Evolutionary conservation across 2,113 vertebrate species (phyloP).

Genomic region (Coturnix japonica): DNA sequence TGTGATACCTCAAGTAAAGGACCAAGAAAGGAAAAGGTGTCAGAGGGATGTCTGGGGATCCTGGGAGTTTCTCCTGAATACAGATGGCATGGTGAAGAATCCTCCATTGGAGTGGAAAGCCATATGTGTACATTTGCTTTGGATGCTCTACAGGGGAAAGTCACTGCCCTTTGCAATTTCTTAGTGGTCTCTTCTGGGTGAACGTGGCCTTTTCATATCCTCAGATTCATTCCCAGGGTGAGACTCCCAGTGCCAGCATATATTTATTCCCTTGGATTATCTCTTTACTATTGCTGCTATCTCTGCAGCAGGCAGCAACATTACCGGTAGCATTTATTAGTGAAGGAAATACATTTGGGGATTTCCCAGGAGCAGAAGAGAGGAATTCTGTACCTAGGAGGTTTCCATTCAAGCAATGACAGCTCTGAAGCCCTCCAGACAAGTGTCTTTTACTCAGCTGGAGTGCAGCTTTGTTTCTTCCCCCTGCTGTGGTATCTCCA

Average conservation of each 20-base stretch:
- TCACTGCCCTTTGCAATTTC: not conserved
- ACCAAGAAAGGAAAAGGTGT: rapidly evolving
- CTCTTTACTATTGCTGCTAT: not conserved
- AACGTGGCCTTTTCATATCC: rapidly evolving
- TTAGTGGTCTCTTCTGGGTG: not conserved
- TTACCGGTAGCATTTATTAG: not conserved
- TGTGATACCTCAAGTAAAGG: not conserved
- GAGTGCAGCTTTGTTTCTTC: not conserved
- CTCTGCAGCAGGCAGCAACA: not conserved
- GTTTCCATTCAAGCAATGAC: not conserved
- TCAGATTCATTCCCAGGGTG: not conserved
- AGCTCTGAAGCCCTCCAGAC: not conserved
- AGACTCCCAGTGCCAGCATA: not conserved
- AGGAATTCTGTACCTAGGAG: not conserved
- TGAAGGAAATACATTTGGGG: not conserved
- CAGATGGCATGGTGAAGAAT: not conserved
- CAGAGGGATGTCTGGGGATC: not conserved
- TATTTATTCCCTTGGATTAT: rapidly evolving
- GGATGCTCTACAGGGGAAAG: not conserved
- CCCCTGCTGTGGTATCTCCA: not conserved
- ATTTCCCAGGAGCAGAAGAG: not conserved
- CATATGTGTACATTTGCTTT: rapidly evolving
- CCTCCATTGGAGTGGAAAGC: not conserved
- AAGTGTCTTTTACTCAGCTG: not conserved
- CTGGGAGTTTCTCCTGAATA: not conserved